These are phyloP conservation scores for Halocynthia roretzi DNA, from an alignment of 23 tunicate genomes.

Conservation along the genomic window DNA sequence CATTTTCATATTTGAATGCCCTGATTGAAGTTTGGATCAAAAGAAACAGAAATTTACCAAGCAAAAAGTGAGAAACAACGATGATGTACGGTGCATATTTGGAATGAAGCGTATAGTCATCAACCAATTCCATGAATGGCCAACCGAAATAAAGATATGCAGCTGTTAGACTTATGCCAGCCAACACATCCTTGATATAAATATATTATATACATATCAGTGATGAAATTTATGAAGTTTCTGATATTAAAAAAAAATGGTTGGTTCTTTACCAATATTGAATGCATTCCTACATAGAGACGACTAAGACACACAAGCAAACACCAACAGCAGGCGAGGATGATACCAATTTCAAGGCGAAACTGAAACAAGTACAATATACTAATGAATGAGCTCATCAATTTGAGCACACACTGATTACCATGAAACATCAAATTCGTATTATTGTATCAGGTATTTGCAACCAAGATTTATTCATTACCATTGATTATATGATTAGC, in stretches of 20 bases:
- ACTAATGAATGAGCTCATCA: too few relatives aligned
- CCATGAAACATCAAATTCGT: too few relatives aligned
- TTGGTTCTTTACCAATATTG: slow-evolving; percentile 51
- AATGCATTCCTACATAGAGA: slow-evolving; percentile 94
- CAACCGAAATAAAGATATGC: slow-evolving; percentile 79
- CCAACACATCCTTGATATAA: slow-evolving; percentile 62
- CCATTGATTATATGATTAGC: too few relatives aligned
- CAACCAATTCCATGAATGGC: slow-evolving; percentile 94
- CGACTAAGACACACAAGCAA: slow-evolving; percentile 62
- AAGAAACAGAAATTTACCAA: slow-evolving; percentile 48
- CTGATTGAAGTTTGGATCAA: background rate
- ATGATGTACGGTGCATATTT: slow-evolving; percentile 78
- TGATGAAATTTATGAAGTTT: background rate
- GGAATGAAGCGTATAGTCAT: slow-evolving; percentile 53
- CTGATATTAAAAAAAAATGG: background rate
- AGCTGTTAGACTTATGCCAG: slow-evolving; percentile 66
- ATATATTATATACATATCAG: background rate
- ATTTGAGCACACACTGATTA: too few relatives aligned
- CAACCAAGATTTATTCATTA: too few relatives aligned
- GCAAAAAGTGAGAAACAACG: slow-evolving; percentile 62
- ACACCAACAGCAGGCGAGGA: slow-evolving; percentile 70
- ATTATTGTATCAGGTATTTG: too few relatives aligned
- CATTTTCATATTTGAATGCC: background rate
- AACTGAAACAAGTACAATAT: slow-evolving; percentile 21
- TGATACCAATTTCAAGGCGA: slow-evolving; percentile 41